Percentiles rank a stretch among this genome's conserved stretches.
Evolutionary conservation across 2,888 invertebrate species (phyloP).

Genomic region (Polydrusus pterygomalis): DNA sequence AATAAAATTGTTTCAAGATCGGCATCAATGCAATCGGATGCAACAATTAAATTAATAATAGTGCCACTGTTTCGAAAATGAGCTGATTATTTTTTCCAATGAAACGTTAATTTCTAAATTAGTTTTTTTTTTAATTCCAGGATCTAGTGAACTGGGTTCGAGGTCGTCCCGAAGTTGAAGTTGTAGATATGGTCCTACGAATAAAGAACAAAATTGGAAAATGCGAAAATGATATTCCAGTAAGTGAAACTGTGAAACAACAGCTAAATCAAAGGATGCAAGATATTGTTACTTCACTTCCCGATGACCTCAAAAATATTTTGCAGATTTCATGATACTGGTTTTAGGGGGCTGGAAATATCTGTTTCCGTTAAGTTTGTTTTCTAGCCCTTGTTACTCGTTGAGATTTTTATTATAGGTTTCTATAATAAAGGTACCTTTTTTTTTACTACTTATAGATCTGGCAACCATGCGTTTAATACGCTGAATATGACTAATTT

Average conservation of each 20-base stretch:
- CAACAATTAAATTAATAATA: too few species aligned
- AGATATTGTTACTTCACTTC: slow-evolving; percentile 87
- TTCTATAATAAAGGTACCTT: slow-evolving; percentile 9
- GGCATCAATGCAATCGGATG: too few species aligned
- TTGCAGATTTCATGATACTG: slow-evolving; percentile 75
- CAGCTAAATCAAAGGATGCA: slow-evolving; percentile 82
- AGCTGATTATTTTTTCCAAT: too few species aligned
- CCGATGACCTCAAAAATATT: slow-evolving; percentile 91
- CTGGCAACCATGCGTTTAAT: slow-evolving; percentile 12
- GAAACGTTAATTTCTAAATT: too few species aligned
- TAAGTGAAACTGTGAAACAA: slow-evolving; percentile 79
- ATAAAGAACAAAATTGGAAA: slow-evolving; percentile 89
- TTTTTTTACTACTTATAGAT: neutral
- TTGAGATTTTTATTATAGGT: slow-evolving; percentile 15
- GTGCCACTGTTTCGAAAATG: too few species aligned
- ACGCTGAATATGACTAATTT: neutral
- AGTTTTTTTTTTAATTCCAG: slow-evolving; percentile 71
- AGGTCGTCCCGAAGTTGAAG: slow-evolving; percentile 96
- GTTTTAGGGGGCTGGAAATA: slow-evolving; percentile 55
- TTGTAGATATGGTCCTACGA: slow-evolving; percentile 97
- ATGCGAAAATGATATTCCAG: slow-evolving; percentile 73
- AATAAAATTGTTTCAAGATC: too few species aligned
- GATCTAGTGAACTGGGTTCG: slow-evolving; percentile 93
- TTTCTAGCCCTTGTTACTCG: slow-evolving; percentile 40
- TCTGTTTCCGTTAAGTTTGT: slow-evolving; percentile 25